phyloP scores from a whole-genome alignment of 2,113 vertebrate species.

The Myotis yumanensis region DNA sequence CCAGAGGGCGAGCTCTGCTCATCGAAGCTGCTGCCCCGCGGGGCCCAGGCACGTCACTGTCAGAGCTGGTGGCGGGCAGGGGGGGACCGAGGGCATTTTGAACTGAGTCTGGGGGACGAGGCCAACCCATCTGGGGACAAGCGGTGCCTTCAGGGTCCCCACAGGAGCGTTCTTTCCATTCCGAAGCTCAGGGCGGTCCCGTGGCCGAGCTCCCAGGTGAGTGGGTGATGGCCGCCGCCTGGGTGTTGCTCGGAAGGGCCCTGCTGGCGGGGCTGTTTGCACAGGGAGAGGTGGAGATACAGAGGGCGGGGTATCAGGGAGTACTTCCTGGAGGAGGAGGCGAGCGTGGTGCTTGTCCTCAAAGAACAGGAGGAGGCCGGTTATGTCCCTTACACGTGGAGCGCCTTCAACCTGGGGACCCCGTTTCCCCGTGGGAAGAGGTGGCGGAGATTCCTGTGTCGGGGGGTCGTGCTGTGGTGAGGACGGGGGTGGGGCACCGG shows the following conservation, averaged over 20 bases:
- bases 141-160: not conserved
- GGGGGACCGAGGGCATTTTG: fast-evolving
- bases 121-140: not conserved
- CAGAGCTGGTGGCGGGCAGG: not conserved
- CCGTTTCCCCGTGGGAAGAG: not conserved
- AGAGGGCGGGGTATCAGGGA: not conserved
- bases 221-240: not conserved
- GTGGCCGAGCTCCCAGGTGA: not conserved
- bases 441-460: not conserved
- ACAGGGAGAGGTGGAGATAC: not conserved
- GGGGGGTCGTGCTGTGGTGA: fast-evolving
- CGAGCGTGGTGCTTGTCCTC: not conserved
- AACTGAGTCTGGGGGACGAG: not conserved
- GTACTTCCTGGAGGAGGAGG: constrained; percentile 37
- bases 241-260: too few species aligned
- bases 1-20: fast-evolving
- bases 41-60: fast-evolving
- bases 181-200: not conserved
- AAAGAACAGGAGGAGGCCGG: not conserved
- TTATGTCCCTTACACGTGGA: too few species aligned
- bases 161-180: fast-evolving
- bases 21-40: not conserved
- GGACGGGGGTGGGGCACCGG: fast-evolving
- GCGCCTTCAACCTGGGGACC: not conserved
- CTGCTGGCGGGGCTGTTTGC: fast-evolving